These are phyloP conservation scores for Meloidogyne exigua DNA, from an alignment of 1,140 invertebrate species.

Conservation along the genomic window DNA sequence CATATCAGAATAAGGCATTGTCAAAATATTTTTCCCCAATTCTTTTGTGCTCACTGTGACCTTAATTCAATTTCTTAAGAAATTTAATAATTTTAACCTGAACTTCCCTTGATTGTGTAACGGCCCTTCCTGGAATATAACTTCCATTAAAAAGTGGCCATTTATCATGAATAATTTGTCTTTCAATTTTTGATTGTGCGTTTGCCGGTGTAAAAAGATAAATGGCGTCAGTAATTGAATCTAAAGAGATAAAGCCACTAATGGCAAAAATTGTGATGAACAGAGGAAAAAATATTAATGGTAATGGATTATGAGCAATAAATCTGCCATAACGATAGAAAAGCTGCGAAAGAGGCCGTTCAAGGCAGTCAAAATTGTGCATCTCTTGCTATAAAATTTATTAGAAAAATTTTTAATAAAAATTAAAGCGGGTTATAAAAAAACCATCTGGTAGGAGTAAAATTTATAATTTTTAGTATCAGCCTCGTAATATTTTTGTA, in stretches of 20 bases:
- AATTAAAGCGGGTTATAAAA: too few species aligned
- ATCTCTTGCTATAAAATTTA: slow-evolving; percentile 17
- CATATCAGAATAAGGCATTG: slow-evolving; percentile 55
- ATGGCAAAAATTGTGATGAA: slow-evolving; percentile 46
- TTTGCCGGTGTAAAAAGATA: slow-evolving; percentile 50
- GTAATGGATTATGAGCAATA: slow-evolving; percentile 51
- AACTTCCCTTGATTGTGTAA: slow-evolving; percentile 60
- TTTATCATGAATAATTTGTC: slow-evolving; percentile 58
- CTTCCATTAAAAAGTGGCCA: slow-evolving; percentile 57
- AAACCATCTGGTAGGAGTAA: too few species aligned
- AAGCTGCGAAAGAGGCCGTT: slow-evolving; percentile 51
- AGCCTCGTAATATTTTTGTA: too few species aligned
- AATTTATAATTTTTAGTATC: too few species aligned
- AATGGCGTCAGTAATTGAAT: slow-evolving; percentile 59
- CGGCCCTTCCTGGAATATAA: slow-evolving; percentile 60
- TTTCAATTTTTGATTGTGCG: slow-evolving; percentile 42
- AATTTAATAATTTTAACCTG: slow-evolving; percentile 40
- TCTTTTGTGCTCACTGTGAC: slow-evolving; percentile 55
- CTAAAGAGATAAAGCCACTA: slow-evolving; percentile 49
- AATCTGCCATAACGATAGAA: slow-evolving; percentile 57
- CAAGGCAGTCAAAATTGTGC: slow-evolving; percentile 55
- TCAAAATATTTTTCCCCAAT: slow-evolving; percentile 54
- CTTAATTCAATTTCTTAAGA: slow-evolving; percentile 32
- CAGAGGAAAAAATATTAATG: slow-evolving; percentile 58
- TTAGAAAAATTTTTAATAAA: too few species aligned